A percentile compares a stretch with the other conserved stretches of the same genome.
phyloP scores from a whole-genome alignment of 2,888 invertebrate species.

The Physocephala rufipes region DNA sequence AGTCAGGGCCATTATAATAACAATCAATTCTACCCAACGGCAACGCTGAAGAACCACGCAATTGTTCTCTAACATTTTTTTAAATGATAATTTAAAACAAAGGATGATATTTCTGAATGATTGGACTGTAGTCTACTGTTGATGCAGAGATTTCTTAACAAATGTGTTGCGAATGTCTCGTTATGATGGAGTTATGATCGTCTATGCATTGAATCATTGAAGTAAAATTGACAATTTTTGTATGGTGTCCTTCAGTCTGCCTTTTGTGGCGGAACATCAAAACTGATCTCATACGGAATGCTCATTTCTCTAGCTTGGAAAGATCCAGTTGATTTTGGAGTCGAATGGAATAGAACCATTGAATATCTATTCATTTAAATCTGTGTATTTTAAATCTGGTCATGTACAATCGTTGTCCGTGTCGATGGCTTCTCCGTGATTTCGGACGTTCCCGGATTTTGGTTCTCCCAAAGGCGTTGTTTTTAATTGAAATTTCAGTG shows the following conservation, averaged over 20 bases:
- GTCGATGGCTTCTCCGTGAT: background rate
- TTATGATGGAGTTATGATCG: conserved; percentile 5
- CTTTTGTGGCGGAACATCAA: background rate
- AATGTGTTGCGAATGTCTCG: background rate
- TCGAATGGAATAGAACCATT: no score
- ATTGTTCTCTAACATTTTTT: conserved; percentile 20
- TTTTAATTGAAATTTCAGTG: conserved; percentile 4
- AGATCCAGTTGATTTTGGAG: no score
- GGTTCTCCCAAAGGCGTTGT: conserved; percentile 4
- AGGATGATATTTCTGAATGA: background rate
- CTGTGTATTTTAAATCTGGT: no score
- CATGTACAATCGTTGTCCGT: no score
- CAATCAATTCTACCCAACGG: background rate
- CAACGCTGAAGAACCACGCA: background rate
- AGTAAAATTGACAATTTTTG: conserved; percentile 12
- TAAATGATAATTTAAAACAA: background rate
- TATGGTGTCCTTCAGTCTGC: background rate
- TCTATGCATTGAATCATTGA: conserved; percentile 11
- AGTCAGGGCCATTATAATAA: conserved; percentile 18
- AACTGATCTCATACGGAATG: background rate
- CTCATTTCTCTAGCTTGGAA: no score
- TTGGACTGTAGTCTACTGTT: background rate
- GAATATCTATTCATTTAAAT: no score
- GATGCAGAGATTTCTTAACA: background rate
- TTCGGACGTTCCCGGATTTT: no score